Evolutionary conservation across 2,888 invertebrate genomes (phyloP), one percentile per base, ranked within the genome.

Genomic region (Apantesis nais): DNA sequence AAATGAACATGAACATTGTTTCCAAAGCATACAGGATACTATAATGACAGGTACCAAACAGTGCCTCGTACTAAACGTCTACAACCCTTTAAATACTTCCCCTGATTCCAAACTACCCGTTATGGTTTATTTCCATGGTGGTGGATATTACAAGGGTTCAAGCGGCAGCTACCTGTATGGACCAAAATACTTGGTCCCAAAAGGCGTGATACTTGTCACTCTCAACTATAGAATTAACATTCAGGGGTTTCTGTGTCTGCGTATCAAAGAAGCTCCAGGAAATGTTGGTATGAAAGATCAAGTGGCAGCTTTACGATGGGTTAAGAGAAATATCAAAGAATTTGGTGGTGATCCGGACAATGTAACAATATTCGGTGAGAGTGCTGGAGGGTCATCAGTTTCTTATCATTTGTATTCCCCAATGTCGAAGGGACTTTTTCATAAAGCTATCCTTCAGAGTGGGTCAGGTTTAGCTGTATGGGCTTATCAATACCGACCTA

Each of bases 61-160:
- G 63, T 94, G 94, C 69, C 81, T 93, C 9, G 82, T 78, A 5
- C 83, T 94, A 8, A 93, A 94, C 55, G 86, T 95, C 0, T 90
- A 86, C 74, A 89, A 90, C 0, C 93, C 94, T 3, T 58, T 88
- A 0, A 79, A 87, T 25, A 73, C 81, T 0, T 31, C 69, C 0
- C 55, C 78, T 0, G 72, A 77, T 7, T 77, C 81, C 11, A 82
- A 78, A 11, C 80, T 92, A 31, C 91, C 94, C 0, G 93, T 94
- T 12, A 94, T 94, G 94, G 86, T 92, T 7, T 93, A 86, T 73
- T 86, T 94, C 2, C 94, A 94, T 48, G 94, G 94, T 11, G 94
- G 94, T 72, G 94, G 90, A 0, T 95, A 85, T 75, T 90, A 86
- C 48, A 81, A 87, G 62, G 93, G 93, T 0, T 91, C 93, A 0